Conservation (phyloP, 2,797 vertebrate genomes). For the Nothura maculosa region DNA sequence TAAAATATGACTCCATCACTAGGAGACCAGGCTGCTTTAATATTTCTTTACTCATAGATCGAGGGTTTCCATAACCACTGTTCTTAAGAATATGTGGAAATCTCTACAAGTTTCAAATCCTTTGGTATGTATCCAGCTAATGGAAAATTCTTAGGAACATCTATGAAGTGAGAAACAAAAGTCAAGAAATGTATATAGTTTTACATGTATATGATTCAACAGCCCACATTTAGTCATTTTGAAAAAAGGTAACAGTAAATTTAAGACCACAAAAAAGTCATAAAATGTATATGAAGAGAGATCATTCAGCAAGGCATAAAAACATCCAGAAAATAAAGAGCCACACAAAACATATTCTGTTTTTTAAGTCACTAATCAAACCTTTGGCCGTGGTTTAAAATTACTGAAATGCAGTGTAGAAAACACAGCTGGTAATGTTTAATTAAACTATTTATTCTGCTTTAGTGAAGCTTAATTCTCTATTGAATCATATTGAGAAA, state of each 20-base stretch:
- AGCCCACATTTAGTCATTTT: background rate
- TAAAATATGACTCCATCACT: background rate
- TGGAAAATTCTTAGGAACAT: background rate
- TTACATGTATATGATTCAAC: background rate
- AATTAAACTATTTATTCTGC: conserved; percentile 47
- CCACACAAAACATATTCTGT: background rate
- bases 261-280: background rate
- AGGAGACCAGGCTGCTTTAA: background rate
- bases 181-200: background rate
- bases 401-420: background rate
- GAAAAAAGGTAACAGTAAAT: background rate
- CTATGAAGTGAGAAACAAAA: background rate
- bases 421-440: conserved; percentile 15
- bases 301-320: background rate
- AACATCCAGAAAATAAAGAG: background rate
- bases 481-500: conserved; percentile 10
- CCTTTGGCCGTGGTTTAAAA: background rate
- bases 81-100: background rate
- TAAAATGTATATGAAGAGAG: background rate
- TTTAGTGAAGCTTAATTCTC: conserved; percentile 15
- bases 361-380: conserved; percentile 23
- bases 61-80: background rate
- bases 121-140: background rate
- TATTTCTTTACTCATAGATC: background rate
- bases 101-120: background rate